Conservation (phyloP, 92 coral and sea anemone species). For the Anthopleura xanthogrammica region DNA sequence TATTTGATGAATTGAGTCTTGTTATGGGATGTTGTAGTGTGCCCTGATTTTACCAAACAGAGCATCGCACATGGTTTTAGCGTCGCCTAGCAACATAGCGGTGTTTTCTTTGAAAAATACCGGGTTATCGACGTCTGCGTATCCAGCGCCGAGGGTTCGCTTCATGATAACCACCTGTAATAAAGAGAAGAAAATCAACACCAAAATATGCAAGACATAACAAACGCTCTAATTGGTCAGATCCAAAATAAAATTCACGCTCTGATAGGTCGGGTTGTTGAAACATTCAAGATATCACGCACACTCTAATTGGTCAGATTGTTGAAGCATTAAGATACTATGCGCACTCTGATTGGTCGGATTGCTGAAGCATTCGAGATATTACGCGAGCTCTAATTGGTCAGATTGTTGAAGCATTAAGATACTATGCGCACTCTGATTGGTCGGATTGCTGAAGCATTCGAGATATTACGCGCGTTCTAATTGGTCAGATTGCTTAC, state of each 20-base stretch:
- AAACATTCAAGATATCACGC: neutral
- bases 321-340: too few relatives aligned
- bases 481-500: neutral
- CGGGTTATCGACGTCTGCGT: constrained; percentile 99
- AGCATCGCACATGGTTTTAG: constrained; percentile 88
- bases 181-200: constrained; percentile 4
- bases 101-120: constrained; percentile 95
- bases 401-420: too few relatives aligned
- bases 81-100: constrained; percentile 98
- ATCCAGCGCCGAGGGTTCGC: constrained; percentile 97
- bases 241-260: too few relatives aligned
- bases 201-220: neutral
- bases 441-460: too few relatives aligned
- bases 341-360: too few relatives aligned
- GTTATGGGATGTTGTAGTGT: constrained; percentile 64
- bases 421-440: too few relatives aligned
- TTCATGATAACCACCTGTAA: constrained; percentile 94
- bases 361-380: neutral
- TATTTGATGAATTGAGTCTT: neutral
- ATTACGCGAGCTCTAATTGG: neutral
- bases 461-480: neutral
- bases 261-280: too few relatives aligned
- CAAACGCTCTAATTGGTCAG: neutral
- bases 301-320: neutral
- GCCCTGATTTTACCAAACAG: constrained; percentile 66